phyloP scores from a whole-genome alignment of 2,797 vertebrate genomes.

The Cetoscarus ocellatus region DNA sequence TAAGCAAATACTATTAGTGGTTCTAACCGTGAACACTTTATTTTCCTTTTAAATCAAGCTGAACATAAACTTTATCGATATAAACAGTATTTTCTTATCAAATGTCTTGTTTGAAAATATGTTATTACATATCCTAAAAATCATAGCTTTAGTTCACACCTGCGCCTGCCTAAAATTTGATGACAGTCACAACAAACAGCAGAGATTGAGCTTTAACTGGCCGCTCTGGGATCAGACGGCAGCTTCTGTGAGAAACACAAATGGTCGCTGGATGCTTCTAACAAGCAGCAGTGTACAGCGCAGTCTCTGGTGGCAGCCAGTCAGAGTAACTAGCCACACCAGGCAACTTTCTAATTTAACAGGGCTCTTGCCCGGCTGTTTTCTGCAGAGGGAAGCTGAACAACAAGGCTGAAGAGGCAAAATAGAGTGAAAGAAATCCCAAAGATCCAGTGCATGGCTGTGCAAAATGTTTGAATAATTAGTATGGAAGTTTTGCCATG shows the following conservation, averaged over 20 bases:
- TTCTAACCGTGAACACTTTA: too few relatives aligned
- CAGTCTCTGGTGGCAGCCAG: conserved; percentile 49
- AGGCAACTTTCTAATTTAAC: conserved; percentile 54
- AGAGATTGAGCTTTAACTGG: conserved; percentile 58
- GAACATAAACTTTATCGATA: too few relatives aligned
- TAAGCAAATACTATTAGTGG: too few relatives aligned
- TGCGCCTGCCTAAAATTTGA: conserved; percentile 38
- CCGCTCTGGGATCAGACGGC: conserved; percentile 56
- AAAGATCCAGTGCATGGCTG: neutral
- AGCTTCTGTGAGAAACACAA: conserved; percentile 34
- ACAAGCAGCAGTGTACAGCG: conserved; percentile 47
- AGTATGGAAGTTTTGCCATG: too few relatives aligned
- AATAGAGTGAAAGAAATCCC: conserved; percentile 30
- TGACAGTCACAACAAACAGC: conserved; percentile 5
- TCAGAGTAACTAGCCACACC: conserved; percentile 39
- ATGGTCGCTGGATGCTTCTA: conserved; percentile 45
- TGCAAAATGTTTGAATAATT: too few relatives aligned
- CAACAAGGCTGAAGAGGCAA: conserved; percentile 24
- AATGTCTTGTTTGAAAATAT: too few relatives aligned
- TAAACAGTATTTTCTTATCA: too few relatives aligned
- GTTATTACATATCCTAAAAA: too few relatives aligned
- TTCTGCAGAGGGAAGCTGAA: conserved; percentile 26
- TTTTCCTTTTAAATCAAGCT: too few relatives aligned
- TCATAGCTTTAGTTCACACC: conserved; percentile 32
- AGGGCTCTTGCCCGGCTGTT: conserved; percentile 30